These are phyloP conservation scores for Eulemur macaco DNA, from an alignment of 2,113 vertebrate genomes.

Conservation along the genomic window DNA sequence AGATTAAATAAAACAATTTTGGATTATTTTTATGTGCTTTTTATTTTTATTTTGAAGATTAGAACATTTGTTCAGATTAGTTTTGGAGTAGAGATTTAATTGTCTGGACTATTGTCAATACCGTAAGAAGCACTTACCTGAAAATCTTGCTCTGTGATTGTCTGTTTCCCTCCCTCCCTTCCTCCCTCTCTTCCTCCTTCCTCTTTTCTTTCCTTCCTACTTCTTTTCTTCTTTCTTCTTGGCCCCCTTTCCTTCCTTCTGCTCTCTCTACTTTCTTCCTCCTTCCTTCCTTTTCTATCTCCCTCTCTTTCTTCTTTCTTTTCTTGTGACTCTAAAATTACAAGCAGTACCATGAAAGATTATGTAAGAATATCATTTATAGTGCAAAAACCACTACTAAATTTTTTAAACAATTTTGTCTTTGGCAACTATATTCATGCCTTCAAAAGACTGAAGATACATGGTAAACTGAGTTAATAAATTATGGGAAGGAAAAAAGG, in stretches of 20 bases:
- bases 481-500: background rate
- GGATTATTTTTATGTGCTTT: background rate
- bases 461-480: background rate
- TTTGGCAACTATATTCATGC: background rate
- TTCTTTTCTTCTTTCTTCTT: background rate
- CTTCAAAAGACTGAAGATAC: background rate
- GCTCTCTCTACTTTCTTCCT: background rate
- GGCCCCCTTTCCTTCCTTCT: background rate
- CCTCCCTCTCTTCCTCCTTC: background rate
- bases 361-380: background rate
- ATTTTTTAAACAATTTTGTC: background rate
- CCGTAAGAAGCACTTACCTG: background rate
- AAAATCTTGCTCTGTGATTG: background rate
- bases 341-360: background rate
- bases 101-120: background rate
- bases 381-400: background rate
- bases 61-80: background rate
- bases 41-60: constrained; percentile 15
- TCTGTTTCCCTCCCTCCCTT: background rate
- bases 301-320: background rate
- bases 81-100: background rate
- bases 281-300: background rate
- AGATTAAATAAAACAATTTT: constrained; percentile 22
- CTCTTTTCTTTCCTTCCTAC: background rate
- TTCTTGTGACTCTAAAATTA: background rate